These are phyloP conservation scores for Fragum sueziense DNA, from an alignment of 2,888 invertebrate genomes.

Conservation along the genomic window DNA sequence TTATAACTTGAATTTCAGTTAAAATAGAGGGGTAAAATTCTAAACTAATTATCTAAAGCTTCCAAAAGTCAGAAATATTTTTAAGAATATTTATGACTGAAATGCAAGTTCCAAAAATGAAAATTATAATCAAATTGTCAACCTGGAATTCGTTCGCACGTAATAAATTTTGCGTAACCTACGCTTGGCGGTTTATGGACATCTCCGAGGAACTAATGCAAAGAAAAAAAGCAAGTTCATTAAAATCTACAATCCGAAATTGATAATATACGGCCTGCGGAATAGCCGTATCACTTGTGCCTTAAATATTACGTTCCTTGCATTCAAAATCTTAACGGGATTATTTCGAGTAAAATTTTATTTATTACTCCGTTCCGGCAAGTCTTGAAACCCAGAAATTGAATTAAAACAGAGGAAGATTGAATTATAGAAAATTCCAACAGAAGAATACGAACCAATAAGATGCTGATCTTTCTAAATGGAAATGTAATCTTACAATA, in stretches of 20 bases:
- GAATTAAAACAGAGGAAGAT: constrained; percentile 21
- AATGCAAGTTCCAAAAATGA: neutral
- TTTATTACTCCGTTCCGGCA: constrained; percentile 18
- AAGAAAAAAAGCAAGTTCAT: constrained; percentile 6
- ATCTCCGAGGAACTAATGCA: constrained; percentile 5
- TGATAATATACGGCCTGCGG: constrained; percentile 19
- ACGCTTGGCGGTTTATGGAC: neutral
- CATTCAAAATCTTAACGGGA: constrained; percentile 25
- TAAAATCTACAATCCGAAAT: constrained; percentile 21
- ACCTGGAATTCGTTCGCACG: neutral
- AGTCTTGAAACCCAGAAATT: constrained; percentile 12
- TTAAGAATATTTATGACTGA: neutral
- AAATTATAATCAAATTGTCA: constrained; percentile 15
- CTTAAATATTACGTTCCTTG: constrained; percentile 24
- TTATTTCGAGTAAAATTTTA: constrained; percentile 22
- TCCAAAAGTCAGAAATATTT: no score
- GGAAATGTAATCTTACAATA: constrained; percentile 18
- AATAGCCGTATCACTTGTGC: constrained; percentile 14
- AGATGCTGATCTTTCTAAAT: constrained; percentile 21
- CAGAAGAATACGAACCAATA: constrained; percentile 22
- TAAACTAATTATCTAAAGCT: no score
- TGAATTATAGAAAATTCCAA: constrained; percentile 22
- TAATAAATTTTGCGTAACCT: constrained; percentile 9
- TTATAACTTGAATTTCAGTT: no score
- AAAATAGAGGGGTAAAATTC: no score